These are phyloP conservation scores for Drosophila orena DNA, from an alignment of 1,140 invertebrate genomes.

Conservation along the genomic window DNA sequence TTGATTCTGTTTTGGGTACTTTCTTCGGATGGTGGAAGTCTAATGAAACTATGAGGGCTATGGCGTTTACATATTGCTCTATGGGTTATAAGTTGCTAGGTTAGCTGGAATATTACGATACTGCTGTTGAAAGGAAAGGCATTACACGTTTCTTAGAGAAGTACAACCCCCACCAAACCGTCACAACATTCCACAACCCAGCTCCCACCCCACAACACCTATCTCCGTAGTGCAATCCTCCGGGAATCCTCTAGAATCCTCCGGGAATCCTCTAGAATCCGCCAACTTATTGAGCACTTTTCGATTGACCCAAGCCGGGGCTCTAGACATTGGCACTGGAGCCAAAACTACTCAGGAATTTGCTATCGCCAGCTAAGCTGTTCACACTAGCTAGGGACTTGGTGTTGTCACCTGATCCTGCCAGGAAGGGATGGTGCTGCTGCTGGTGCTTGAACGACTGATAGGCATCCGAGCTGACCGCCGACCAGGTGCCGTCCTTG, in stretches of 20 bases:
- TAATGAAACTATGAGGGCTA: slow-evolving; percentile 1
- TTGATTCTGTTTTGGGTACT: slow-evolving; percentile 20
- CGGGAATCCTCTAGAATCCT: background rate
- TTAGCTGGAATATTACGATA: background rate
- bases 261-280: background rate
- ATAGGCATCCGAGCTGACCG: slow-evolving; percentile 81
- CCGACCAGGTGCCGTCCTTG: slow-evolving; percentile 83
- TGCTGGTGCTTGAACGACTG: slow-evolving; percentile 71
- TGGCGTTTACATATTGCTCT: background rate
- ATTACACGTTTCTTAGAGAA: background rate
- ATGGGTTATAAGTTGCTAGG: background rate
- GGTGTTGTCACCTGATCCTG: slow-evolving; percentile 66
- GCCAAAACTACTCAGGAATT: slow-evolving; percentile 82
- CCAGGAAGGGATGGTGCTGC: slow-evolving; percentile 62
- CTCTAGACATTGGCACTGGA: slow-evolving; percentile 73
- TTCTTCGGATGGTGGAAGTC: slow-evolving; percentile 24
- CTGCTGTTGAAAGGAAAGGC: background rate
- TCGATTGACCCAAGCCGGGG: slow-evolving; percentile 36
- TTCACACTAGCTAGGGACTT: slow-evolving; percentile 69
- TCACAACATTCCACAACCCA: slow-evolving; percentile 22
- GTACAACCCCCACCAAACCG: background rate
- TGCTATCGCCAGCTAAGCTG: slow-evolving; percentile 70
- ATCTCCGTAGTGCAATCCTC: background rate
- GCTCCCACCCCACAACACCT: slow-evolving; percentile 3
- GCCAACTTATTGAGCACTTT: slow-evolving; percentile 64